Evolutionary conservation across 2,888 invertebrate species (phyloP), one percentile per base, ranked within the genome.

Genomic region (Lampropteryx suffumata): DNA sequence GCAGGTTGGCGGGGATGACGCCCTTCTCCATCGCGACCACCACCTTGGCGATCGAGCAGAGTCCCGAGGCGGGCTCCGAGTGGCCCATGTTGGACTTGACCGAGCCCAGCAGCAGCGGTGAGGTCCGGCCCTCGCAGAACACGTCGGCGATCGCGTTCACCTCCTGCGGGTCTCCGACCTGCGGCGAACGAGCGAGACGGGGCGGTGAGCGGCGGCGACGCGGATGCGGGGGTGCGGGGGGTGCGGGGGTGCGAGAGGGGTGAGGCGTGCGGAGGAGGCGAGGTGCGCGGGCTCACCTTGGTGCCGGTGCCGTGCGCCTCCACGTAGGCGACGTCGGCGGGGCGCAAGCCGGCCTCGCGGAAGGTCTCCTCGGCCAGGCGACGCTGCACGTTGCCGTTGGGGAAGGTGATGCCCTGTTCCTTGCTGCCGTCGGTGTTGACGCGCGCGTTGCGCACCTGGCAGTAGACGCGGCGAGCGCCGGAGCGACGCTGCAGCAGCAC

Each of bases 41-140:
- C 44, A 80, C 92, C 84, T 99, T 99, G 8, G 97, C 97, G 59
- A 99, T 90, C 0, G 98, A 95, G 73, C 97, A 97, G 14, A 99
- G 90, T 17, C 98, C 98, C 34, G 97, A 96, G 0, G 96, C 96
- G 0, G 98, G 97, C 85, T 99, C 99, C 2, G 98, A 95, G 80
- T 99, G 99, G 1, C 99, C 99, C 98, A 99, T 98, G 87, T 99
- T 99, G 13, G 98, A 98, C 82, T 99, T 99, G 0, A 99, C 97
- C 0, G 99, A 98, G 11, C 99, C 99, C 69, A 99, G 94, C 33
- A 98, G 84, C 35, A 99, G 91, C 4, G 99, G 98, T 24, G 86
- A 84, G 51, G 92, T 91, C 36, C 98, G 93, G 57, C 94, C 94
- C 76, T 94, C 94, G 86, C 98, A 98, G 89, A 98, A 98, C 54